Conservation (phyloP, 2,888 invertebrate genomes). For the Operophtera brumata region DNA sequence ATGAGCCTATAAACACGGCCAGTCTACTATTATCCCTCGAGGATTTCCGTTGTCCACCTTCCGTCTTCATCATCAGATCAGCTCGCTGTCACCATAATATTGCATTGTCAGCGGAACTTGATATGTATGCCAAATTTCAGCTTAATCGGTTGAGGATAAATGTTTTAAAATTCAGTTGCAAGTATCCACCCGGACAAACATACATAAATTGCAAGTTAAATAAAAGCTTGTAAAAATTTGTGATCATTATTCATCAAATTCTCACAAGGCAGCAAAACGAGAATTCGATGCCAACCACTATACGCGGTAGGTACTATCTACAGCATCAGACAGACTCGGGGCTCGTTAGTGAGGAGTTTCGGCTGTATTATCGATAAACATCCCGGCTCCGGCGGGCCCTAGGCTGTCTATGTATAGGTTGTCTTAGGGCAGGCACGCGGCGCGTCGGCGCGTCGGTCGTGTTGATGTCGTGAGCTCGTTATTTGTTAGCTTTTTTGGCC, state of each 20-base stretch:
- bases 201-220: too few relatives aligned
- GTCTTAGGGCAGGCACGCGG: constrained; percentile 75
- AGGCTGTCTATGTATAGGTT: constrained; percentile 70
- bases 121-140: too few relatives aligned
- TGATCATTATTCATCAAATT: constrained; percentile 11
- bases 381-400: constrained; percentile 53
- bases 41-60: too few relatives aligned
- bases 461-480: constrained; percentile 49
- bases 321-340: constrained; percentile 39
- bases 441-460: constrained; percentile 48
- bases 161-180: too few relatives aligned
- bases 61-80: too few relatives aligned
- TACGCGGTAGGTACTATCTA: constrained; percentile 14
- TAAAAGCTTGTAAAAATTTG: constrained; percentile 5
- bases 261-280: constrained; percentile 21
- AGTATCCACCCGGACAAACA: too few relatives aligned
- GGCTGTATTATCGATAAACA: constrained; percentile 55
- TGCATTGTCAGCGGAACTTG: too few relatives aligned
- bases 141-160: too few relatives aligned
- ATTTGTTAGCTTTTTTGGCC: constrained; percentile 60
- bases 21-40: too few relatives aligned
- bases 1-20: too few relatives aligned
- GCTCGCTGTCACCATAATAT: too few relatives aligned
- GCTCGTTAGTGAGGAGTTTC: constrained; percentile 43
- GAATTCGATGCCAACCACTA: constrained; percentile 19